A percentile compares a stretch with the other conserved stretches of the same genome.
phyloP scores from a whole-genome alignment of 2,888 invertebrate genomes.

The Parascotia fuliginaria region DNA sequence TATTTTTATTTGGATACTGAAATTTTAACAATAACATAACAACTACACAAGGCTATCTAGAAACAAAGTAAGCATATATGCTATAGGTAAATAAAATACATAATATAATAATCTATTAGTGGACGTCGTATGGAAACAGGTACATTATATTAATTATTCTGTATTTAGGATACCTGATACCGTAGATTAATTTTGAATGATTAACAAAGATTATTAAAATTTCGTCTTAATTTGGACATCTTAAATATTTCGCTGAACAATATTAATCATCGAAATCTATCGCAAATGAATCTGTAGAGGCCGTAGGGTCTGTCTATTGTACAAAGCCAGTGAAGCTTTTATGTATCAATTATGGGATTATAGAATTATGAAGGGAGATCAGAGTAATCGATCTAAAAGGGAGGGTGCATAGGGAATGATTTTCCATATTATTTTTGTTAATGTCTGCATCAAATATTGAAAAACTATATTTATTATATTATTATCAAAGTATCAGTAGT shows the following conservation, averaged over 20 bases:
- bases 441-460: background rate
- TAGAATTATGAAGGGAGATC: constrained; percentile 73
- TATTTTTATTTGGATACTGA: too few species aligned
- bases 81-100: too few species aligned
- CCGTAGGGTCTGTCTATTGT: constrained; percentile 67
- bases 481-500: too few species aligned
- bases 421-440: constrained; percentile 10
- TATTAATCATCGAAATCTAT: constrained; percentile 78
- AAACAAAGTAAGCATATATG: too few species aligned
- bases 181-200: constrained; percentile 10
- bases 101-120: too few species aligned
- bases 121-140: too few species aligned
- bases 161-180: constrained; percentile 1
- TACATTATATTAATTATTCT: background rate
- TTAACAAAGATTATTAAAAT: constrained; percentile 39
- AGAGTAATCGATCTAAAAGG: constrained; percentile 70
- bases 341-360: constrained; percentile 80
- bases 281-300: constrained; percentile 72
- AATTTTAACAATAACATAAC: too few species aligned
- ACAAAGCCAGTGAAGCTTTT: constrained; percentile 71
- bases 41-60: too few species aligned
- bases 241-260: constrained; percentile 40
- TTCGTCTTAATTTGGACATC: constrained; percentile 27
- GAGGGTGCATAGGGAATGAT: constrained; percentile 53
- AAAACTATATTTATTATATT: background rate